Conservation (phyloP, 2,797 vertebrate species). For the Anguilla megastoma region DNA sequence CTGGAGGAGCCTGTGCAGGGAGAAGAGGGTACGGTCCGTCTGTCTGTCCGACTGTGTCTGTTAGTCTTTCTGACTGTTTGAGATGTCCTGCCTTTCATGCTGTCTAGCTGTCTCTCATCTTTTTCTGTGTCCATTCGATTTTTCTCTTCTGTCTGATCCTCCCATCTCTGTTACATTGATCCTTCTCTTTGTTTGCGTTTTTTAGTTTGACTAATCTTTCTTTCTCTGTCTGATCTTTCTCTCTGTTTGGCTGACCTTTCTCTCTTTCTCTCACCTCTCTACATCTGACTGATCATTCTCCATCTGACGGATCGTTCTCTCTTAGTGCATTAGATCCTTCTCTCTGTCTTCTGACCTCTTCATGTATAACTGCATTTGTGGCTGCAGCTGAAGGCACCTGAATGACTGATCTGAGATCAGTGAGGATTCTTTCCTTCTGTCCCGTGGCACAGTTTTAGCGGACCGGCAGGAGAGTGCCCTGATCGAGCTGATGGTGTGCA, state of each 20-base stretch:
- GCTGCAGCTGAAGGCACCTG: too few relatives aligned
- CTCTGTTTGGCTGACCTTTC: background rate
- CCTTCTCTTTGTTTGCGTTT: background rate
- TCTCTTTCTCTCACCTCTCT: background rate
- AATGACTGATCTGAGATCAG: too few relatives aligned
- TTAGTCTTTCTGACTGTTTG: background rate
- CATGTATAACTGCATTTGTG: background rate
- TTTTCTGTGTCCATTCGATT: background rate
- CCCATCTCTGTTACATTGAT: background rate
- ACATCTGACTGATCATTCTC: background rate
- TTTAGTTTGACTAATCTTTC: background rate
- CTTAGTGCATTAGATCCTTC: background rate
- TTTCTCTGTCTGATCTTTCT: background rate
- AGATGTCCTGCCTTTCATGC: background rate
- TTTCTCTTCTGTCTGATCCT: background rate
- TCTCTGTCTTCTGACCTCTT: background rate
- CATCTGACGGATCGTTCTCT: background rate
- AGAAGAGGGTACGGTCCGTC: constrained; percentile 83
- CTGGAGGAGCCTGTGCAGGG: constrained; percentile 96
- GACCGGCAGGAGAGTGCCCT: constrained; percentile 96
- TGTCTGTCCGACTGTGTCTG: background rate
- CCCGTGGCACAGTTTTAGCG: constrained; percentile 79
- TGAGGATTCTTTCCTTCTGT: constrained; percentile 35
- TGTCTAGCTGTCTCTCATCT: background rate
- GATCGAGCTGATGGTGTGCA: constrained; percentile 95